phyloP scores from a whole-genome alignment of 2,113 vertebrate species.

The Saiga tatarica region DNA sequence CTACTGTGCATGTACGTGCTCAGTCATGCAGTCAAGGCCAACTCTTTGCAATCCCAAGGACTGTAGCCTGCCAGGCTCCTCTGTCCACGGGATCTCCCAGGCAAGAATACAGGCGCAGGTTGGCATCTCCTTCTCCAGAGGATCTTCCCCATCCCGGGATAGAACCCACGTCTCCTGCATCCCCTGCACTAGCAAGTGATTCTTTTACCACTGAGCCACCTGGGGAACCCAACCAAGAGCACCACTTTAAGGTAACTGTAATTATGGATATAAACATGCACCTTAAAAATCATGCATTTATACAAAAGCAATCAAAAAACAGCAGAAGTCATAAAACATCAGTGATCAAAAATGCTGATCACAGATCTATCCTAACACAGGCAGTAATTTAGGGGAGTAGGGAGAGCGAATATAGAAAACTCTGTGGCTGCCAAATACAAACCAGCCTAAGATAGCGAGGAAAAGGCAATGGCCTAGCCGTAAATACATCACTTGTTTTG shows the following conservation, averaged over 20 bases:
- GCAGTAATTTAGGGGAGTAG: neutral
- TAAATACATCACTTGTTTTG: conserved; percentile 16
- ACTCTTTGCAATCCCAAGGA: neutral
- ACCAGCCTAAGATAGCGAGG: neutral
- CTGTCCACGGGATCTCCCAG: neutral
- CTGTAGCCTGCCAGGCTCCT: neutral
- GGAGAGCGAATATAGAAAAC: neutral
- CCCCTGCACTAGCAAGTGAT: neutral
- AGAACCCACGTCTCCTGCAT: neutral
- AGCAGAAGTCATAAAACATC: neutral
- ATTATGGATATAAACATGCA: neutral
- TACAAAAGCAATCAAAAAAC: neutral
- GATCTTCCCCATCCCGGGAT: neutral
- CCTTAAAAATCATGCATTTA: neutral
- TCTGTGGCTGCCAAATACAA: neutral
- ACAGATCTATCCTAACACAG: neutral
- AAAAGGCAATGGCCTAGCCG: neutral
- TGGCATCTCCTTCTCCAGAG: neutral
- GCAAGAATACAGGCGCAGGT: neutral
- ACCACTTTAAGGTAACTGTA: neutral
- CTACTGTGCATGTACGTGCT: neutral
- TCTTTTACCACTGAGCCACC: neutral
- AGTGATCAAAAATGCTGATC: neutral
- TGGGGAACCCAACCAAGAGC: neutral
- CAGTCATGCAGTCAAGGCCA: neutral